phyloP scores from a whole-genome alignment of 2,888 invertebrate species.

The Cephus pygmeus region DNA sequence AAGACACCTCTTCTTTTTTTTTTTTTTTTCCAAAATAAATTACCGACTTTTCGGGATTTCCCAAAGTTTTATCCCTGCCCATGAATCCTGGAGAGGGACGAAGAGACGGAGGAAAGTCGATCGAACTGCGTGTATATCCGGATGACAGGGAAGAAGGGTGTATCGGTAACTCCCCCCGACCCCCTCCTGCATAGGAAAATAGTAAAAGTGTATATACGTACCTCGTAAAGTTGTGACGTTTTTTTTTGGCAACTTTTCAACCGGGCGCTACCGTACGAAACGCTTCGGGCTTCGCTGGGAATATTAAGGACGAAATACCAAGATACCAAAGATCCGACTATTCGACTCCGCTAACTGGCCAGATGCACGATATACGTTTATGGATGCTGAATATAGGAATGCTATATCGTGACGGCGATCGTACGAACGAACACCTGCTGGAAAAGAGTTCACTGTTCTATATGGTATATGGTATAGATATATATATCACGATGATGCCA shows the following conservation, averaged over 20 bases:
- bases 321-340: slow-evolving; percentile 33
- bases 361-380: slow-evolving; percentile 37
- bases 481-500: background rate
- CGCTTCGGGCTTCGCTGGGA: background rate
- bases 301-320: background rate
- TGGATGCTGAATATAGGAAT: slow-evolving; percentile 16
- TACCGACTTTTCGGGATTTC: background rate
- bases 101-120: background rate
- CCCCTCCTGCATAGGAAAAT: background rate
- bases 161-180: background rate
- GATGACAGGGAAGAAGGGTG: background rate
- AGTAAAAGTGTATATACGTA: background rate
- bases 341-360: slow-evolving; percentile 44
- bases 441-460: background rate
- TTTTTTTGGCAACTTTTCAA: background rate
- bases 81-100: background rate
- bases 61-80: background rate
- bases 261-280: background rate
- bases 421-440: background rate
- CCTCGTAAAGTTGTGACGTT: background rate
- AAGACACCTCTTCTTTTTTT: background rate
- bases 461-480: too few relatives aligned
- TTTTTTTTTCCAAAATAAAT: background rate
- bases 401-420: background rate
- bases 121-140: background rate